phyloP scores from a whole-genome alignment of 2,113 vertebrate genomes.

The Tachuris rubrigastra region DNA sequence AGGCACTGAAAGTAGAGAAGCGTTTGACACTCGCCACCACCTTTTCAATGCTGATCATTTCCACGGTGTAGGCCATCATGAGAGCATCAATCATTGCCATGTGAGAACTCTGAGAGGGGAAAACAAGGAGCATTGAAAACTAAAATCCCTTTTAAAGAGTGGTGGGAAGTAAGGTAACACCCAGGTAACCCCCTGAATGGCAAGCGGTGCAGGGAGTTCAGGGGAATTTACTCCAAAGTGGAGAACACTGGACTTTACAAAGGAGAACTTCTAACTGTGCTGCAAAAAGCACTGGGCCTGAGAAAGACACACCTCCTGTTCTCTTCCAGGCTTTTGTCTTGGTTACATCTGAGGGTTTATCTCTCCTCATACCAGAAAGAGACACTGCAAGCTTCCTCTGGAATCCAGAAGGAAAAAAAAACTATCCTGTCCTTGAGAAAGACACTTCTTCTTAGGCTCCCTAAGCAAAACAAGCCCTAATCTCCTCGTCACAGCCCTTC shows the following conservation, averaged over 20 bases:
- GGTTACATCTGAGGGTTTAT: background rate
- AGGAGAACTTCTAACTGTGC: background rate
- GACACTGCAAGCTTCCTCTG: background rate
- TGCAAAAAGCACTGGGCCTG: background rate
- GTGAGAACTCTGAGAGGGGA: slow-evolving; percentile 84
- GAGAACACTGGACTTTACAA: background rate
- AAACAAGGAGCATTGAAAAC: background rate
- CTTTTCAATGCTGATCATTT: slow-evolving; percentile 99
- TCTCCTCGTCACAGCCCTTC: background rate
- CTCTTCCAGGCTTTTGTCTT: background rate
- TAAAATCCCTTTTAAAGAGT: background rate
- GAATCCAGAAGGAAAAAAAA: background rate
- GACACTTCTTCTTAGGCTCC: background rate
- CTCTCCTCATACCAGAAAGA: background rate
- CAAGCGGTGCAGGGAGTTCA: background rate
- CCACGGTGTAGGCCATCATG: slow-evolving; percentile 98
- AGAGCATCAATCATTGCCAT: slow-evolving; percentile 97
- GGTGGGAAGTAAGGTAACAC: background rate
- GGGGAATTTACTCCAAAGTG: background rate
- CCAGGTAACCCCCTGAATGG: background rate
- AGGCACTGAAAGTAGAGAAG: slow-evolving; percentile 98
- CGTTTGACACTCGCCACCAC: slow-evolving; percentile 94
- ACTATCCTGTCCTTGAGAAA: background rate
- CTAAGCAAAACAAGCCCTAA: background rate
- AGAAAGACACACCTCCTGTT: background rate